Conservation (phyloP, 2,113 vertebrate species). For the Morone saxatilis region DNA sequence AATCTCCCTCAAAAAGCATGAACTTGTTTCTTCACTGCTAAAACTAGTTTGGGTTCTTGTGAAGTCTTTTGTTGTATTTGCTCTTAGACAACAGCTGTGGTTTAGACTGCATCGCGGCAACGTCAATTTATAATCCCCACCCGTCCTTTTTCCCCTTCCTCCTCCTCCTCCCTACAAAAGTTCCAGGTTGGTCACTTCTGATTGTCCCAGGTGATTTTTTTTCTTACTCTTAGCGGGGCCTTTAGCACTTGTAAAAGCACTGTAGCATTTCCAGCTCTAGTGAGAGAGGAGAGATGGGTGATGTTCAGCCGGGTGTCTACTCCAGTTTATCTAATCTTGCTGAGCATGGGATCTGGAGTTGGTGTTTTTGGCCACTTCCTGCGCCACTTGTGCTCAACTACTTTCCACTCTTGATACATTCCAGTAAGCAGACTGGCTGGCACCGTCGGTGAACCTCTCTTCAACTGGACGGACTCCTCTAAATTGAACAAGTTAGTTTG, state of each 20-base stretch:
- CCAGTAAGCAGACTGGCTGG: constrained; percentile 62
- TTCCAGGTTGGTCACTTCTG: constrained; percentile 84
- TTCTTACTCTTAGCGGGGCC: constrained; percentile 82
- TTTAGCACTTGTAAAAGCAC: constrained; percentile 87
- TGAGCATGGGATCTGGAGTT: constrained; percentile 20
- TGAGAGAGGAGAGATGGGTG: constrained; percentile 1
- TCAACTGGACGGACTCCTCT: constrained; percentile 58
- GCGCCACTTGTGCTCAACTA: constrained; percentile 20
- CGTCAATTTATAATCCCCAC: constrained; percentile 36
- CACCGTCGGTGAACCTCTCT: constrained; percentile 12
- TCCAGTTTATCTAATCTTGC: constrained; percentile 42
- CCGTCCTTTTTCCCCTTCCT: constrained; percentile 54
- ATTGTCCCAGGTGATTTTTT: constrained; percentile 75
- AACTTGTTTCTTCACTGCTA: constrained; percentile 90
- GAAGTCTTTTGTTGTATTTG: constrained; percentile 92
- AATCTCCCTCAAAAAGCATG: constrained; percentile 86
- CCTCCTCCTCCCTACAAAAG: constrained; percentile 79
- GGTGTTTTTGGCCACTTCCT: constrained; percentile 19
- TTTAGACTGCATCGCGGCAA: constrained; percentile 83
- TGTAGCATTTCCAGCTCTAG: constrained; percentile 69
- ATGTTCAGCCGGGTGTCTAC: constrained; percentile 25
- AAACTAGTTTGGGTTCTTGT: constrained; percentile 95
- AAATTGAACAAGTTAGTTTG: background rate
- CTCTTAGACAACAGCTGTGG: constrained; percentile 92
- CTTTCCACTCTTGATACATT: constrained; percentile 73